These are phyloP conservation scores for Anhinga anhinga DNA, from an alignment of 2,113 vertebrate species.

Conservation along the genomic window DNA sequence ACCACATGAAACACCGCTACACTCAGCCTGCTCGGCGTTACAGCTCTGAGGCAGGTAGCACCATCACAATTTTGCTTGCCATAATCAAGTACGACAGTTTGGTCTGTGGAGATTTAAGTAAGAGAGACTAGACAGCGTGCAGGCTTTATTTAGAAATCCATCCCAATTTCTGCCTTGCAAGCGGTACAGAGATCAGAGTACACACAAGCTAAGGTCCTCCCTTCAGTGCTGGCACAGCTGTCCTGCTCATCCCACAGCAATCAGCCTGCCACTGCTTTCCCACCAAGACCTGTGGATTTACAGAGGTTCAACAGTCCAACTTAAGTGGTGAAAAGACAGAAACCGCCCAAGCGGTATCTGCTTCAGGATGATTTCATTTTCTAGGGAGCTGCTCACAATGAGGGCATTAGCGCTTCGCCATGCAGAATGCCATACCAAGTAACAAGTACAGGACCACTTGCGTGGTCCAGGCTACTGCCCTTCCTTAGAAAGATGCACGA, in stretches of 20 bases:
- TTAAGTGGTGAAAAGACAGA: not conserved
- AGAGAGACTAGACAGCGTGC: not conserved
- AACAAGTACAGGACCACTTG: not conserved
- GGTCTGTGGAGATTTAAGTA: constrained; percentile 18
- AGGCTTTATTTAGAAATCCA: constrained; percentile 44
- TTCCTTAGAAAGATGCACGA: not conserved
- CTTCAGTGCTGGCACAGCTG: not conserved
- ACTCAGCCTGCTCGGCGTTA: not conserved
- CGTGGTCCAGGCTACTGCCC: not conserved
- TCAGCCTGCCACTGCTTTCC: not conserved
- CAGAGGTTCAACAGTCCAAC: not conserved
- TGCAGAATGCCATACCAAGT: not conserved
- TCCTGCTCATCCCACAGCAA: not conserved
- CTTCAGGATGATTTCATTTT: not conserved
- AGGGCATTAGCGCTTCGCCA: not conserved
- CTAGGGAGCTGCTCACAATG: not conserved
- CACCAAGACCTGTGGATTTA: not conserved
- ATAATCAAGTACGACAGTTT: constrained; percentile 6
- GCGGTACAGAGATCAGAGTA: not conserved
- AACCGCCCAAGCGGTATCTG: not conserved
- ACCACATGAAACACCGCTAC: not conserved
- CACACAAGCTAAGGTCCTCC: not conserved
- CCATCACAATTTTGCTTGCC: not conserved
- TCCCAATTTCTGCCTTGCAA: constrained; percentile 21
- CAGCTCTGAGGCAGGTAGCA: not conserved